Conservation (phyloP, 37 sponge, comb jelly and placozoan genomes). For the Diacarnus erythraeanus region DNA sequence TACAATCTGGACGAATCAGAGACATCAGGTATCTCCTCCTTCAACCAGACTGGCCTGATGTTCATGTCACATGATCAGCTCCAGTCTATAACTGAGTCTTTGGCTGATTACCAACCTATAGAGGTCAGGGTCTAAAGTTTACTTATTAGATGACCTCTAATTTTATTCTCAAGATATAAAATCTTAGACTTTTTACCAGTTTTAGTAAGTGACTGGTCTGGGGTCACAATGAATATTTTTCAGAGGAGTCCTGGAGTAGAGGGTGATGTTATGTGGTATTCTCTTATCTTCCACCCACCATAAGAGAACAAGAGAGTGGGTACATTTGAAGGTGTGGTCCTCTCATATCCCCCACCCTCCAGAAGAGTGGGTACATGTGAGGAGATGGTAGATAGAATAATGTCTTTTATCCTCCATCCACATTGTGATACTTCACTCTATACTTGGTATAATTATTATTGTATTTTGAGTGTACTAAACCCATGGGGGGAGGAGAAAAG, state of each 20-base stretch:
- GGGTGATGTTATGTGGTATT: too few relatives aligned
- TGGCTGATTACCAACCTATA: conserved; percentile 1
- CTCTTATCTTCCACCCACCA: too few relatives aligned
- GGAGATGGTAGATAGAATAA: too few relatives aligned
- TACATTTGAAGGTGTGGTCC: background rate
- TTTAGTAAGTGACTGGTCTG: too few relatives aligned
- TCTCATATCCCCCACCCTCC: background rate
- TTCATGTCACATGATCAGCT: conserved; percentile 74
- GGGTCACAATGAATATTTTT: too few relatives aligned
- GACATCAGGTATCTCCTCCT: conserved; percentile 49
- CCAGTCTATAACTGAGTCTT: conserved; percentile 35
- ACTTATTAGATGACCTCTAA: background rate
- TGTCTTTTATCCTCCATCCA: too few relatives aligned
- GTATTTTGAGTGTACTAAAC: too few relatives aligned
- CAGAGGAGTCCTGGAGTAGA: too few relatives aligned
- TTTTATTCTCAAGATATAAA: background rate
- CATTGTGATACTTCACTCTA: too few relatives aligned
- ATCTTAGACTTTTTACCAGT: background rate
- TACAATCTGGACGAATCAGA: conserved; percentile 67
- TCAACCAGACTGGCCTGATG: conserved; percentile 71
- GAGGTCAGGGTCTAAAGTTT: background rate
- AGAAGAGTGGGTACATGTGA: background rate
- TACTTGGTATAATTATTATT: too few relatives aligned
- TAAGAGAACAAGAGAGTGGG: background rate
- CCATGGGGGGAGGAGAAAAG: too few relatives aligned